phyloP scores from a whole-genome alignment of 2,888 invertebrate species.

The Coremacera marginata region DNA sequence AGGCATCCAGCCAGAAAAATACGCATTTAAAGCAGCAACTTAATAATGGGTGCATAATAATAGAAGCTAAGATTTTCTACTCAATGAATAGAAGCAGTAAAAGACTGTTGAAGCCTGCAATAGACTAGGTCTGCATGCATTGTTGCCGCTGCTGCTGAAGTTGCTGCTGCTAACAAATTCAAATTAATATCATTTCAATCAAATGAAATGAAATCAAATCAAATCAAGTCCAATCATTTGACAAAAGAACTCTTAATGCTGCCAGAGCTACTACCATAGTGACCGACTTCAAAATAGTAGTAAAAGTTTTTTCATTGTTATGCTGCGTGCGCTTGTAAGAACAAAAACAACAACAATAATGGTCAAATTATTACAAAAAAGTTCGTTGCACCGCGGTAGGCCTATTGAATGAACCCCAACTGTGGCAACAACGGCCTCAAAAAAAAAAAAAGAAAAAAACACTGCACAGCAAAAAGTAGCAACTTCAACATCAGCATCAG shows the following conservation, averaged over 20 bases:
- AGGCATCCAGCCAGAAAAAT: too few species aligned
- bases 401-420: neutral
- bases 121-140: neutral
- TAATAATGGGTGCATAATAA: too few species aligned
- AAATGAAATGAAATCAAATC: conserved; percentile 5
- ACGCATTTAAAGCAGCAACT: too few species aligned
- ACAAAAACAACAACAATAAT: neutral
- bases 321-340: neutral
- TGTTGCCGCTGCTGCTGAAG: neutral
- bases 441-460: too few species aligned
- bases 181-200: conserved; percentile 20
- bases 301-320: neutral
- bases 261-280: neutral
- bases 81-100: conserved; percentile 5
- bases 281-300: neutral
- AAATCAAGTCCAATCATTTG: neutral
- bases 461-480: neutral
- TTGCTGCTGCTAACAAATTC: neutral
- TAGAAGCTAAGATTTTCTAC: neutral
- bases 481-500: neutral
- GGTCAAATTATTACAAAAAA: neutral
- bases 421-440: neutral
- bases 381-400: conserved; percentile 3
- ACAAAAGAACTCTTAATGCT: neutral
- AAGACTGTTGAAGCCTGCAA: conserved; percentile 3